Base-by-base conservation (phyloP, 2,888 invertebrate species). In the Chaetogeoica ovagalla region DNA sequence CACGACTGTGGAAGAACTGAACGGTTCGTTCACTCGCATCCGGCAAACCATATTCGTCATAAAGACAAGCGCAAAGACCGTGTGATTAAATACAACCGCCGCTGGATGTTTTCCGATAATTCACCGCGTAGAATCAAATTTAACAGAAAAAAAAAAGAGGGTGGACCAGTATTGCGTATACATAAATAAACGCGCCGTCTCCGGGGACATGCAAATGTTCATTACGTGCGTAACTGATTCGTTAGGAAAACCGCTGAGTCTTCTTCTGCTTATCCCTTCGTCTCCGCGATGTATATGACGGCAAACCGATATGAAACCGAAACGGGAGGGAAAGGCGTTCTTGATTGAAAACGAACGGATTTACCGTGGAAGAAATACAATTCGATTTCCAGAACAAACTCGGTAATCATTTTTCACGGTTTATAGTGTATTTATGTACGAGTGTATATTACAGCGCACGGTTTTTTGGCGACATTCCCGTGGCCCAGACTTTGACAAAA, bases 331-430 rank as follows among this genome's bases (percentile, higher is more conserved):
- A 60, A 19, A 71, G 30, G 52, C 23, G 11, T 43, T 60, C 60
- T 72, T 8, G 72, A 48, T 62, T 48, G 30, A 62, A 62, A 62
- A 30, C 30, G n/a, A 48, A n/a, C 72, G 48, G 48, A 52, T 73
- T 73, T 62, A 73, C 43, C 30, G 62, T n/a, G 30, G n/a, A 52
- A 62, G n/a, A 52, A 62, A 52, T 52, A 62, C 30, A 48, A 62
- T 73, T 73, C 60, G 62, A 13, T n/a, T 69, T 73, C 48, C n/a
- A 52, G 48, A 55, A 55, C 52, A 74, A 74, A 74, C 37, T 55
- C 21, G n/a, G 55, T 52, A 52, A 68, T 72, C 62, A 63, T 74
- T 63, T 74, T 52, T 37, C 52, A 52, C 73, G 23, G 21, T 48
- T 37, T 37, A 30, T 21, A 23, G 30, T 55, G n/a, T 37, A 30